Base-by-base conservation (phyloP, 2,797 vertebrate genomes). In the Falco cherrug region DNA sequence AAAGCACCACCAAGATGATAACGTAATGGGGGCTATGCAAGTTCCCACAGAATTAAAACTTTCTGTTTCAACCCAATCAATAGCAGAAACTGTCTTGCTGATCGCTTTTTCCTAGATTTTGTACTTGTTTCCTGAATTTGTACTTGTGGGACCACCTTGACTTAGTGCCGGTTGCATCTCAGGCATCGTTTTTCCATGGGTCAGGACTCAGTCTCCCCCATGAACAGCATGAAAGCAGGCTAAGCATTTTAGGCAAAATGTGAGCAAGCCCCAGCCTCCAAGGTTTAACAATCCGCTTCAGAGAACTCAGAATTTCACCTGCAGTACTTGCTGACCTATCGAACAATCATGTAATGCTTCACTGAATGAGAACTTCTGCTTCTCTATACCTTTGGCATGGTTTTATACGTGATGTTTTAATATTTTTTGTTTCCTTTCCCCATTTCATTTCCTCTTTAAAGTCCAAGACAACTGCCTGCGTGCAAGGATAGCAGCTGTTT, bases 381-480 rank as follows among this genome's bases (percentile, higher is more conserved):
- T 68, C 92, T 89, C 71, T 71, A 3, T 22, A 71, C 20, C 41
- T 91, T 59, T 92, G 71, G 76, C 67, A 41, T 25, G 12, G 18
- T 47, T 87, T 89, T 74, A 35, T 7, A 74, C 4, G 21, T 7
- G 16, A 45, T 16, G 16, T 57, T 89, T 84, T 45, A 53, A 75
- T 63, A 76, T 41, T 48, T 69, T 77, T 54, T 88, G 71, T 95
- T 93, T 92, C 75, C 75, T 84, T 93, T 89, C 89, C 53, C 56
- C 25, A 9, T 85, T 97, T 87, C 22, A 85, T 89, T 97, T 97
- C 90, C 84, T 94, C 90, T 93, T 85, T 75, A 61, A 93, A 95
- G 95, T 95, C 96, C 81, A 87, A 91, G 90, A 92, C 50, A 61
- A 71, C 60, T 51, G 81, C 57, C 79, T 85, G 54, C 69, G 75